These are phyloP conservation scores for Heliconius hortense DNA, from an alignment of 2,888 invertebrate species.

Conservation along the genomic window DNA sequence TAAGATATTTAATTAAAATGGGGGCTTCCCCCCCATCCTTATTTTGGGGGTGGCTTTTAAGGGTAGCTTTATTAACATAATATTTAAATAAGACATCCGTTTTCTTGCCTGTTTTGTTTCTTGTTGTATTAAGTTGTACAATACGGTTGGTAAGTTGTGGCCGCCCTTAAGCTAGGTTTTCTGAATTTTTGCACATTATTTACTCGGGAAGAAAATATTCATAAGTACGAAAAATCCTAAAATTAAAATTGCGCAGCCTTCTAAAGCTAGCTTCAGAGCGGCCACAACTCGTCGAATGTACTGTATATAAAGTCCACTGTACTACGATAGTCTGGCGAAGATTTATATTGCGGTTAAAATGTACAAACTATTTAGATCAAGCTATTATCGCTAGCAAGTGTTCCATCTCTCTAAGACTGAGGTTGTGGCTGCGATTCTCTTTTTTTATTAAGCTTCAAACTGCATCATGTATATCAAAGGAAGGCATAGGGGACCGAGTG, in stretches of 20 bases:
- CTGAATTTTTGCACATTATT: not conserved
- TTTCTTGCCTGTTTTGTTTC: constrained; percentile 33
- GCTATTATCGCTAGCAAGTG: not conserved
- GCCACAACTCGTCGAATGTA: not conserved
- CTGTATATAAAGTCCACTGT: constrained; percentile 16
- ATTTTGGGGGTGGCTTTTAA: constrained; percentile 49
- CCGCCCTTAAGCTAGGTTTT: not conserved
- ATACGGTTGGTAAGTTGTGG: not conserved
- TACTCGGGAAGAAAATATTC: not conserved
- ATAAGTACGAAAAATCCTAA: not conserved
- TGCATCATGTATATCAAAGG: not conserved
- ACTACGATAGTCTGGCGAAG: constrained; percentile 2
- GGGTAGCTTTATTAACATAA: constrained; percentile 75
- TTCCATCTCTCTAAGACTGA: not conserved
- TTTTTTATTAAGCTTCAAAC: not conserved
- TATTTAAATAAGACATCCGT: constrained; percentile 67
- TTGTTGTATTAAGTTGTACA: not conserved
- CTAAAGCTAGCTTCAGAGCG: not conserved
- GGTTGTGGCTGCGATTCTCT: not conserved
- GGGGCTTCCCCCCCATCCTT: constrained; percentile 47
- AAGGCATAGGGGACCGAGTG: too few relatives aligned
- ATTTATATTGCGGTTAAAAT: constrained; percentile 18
- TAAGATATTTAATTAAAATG: constrained; percentile 79
- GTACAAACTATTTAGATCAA: not conserved
- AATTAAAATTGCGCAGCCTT: not conserved